These are phyloP conservation scores for Morus bassanus DNA, from an alignment of 2,797 vertebrate genomes.

Conservation along the genomic window DNA sequence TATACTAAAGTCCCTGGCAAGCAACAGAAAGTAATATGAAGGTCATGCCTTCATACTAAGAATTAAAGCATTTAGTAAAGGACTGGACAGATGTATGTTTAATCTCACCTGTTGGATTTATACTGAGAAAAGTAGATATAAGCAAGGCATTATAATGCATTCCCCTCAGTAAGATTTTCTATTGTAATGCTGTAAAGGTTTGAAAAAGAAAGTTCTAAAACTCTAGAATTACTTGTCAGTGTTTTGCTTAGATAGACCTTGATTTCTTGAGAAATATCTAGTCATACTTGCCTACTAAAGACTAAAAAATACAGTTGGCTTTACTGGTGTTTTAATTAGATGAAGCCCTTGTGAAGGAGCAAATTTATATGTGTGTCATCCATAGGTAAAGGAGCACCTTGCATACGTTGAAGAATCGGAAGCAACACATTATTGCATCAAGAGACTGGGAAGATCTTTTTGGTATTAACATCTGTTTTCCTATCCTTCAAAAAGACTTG, in stretches of 20 bases:
- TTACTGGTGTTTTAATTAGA: background rate
- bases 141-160: background rate
- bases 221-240: background rate
- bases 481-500: background rate
- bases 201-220: background rate
- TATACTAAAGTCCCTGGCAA: background rate
- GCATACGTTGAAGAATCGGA: background rate
- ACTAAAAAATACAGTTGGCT: background rate
- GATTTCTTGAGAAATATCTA: background rate
- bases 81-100: background rate
- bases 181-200: background rate
- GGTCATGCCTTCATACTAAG: background rate
- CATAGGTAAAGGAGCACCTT: background rate
- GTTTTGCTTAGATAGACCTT: background rate
- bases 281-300: background rate
- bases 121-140: background rate
- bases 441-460: background rate
- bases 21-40: background rate
- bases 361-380: background rate
- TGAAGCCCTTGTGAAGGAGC: background rate
- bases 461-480: background rate
- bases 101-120: background rate
- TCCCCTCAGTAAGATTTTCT: background rate
- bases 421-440: background rate
- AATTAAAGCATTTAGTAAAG: background rate